Evolutionary conservation across 2,888 invertebrate genomes (phyloP).

Genomic region (Epiblema foenella): DNA sequence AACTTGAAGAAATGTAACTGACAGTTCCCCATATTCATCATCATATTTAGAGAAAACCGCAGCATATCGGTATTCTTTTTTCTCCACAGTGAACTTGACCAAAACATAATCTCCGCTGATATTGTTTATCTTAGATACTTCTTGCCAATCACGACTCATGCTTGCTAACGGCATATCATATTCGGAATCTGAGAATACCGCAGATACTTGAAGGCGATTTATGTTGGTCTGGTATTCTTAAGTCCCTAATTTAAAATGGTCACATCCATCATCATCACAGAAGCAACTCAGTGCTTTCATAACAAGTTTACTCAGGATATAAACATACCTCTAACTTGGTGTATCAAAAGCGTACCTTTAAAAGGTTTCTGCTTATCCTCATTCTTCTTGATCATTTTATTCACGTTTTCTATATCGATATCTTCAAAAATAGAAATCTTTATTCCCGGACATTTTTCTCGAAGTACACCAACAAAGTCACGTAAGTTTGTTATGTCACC

Average conservation of each 20-base stretch:
- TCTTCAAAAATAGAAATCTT: not conserved
- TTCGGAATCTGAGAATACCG: conserved; percentile 42
- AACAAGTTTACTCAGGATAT: not conserved
- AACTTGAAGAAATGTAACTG: conserved; percentile 10
- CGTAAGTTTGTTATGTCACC: not conserved
- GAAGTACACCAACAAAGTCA: not conserved
- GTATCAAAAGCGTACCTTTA: not conserved
- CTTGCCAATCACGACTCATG: conserved; percentile 32
- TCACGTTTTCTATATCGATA: not conserved
- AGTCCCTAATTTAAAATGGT: conserved; percentile 9
- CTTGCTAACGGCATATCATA: conserved; percentile 46
- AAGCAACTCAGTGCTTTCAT: conserved; percentile 10
- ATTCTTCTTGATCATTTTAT: conserved; percentile 1
- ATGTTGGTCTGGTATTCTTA: conserved; percentile 19
- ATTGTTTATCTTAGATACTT: conserved; percentile 15
- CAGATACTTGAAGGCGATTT: conserved; percentile 29
- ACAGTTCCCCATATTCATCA: not conserved
- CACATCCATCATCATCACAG: conserved; percentile 1
- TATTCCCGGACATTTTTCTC: conserved; percentile 1
- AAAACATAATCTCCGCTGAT: conserved; percentile 8
- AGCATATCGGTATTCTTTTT: conserved; percentile 7
- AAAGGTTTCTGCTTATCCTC: not conserved
- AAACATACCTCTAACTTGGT: not conserved
- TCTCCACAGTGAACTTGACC: not conserved
- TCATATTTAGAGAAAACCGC: conserved; percentile 7